Conservation (phyloP, 2,113 vertebrate genomes). For the Glaucomys volans region DNA sequence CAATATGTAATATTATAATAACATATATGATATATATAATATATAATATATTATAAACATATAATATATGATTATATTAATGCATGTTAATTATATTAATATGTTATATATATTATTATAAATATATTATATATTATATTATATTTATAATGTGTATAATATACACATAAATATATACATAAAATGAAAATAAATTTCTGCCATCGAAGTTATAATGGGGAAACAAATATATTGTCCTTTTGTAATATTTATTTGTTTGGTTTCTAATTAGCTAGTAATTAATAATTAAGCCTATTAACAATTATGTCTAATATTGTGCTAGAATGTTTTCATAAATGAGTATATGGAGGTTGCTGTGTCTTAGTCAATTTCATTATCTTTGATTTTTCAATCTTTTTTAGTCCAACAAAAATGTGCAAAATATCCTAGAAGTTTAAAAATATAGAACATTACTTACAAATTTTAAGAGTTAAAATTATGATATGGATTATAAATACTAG, state of each 20-base stretch:
- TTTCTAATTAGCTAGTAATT: constrained; percentile 22
- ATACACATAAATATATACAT: no score
- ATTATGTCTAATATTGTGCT: neutral
- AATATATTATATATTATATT: neutral
- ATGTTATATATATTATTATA: no score
- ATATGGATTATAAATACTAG: neutral
- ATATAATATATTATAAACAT: no score
- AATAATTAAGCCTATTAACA: constrained; percentile 1
- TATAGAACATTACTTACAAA: neutral
- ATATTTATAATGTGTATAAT: no score
- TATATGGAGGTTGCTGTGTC: neutral
- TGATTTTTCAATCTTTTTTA: neutral
- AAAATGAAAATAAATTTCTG: neutral
- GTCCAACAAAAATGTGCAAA: constrained; percentile 7
- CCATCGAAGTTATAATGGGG: neutral
- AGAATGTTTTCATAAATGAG: constrained; percentile 41
- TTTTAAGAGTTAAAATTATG: neutral
- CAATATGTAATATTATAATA: no score
- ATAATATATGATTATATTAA: no score
- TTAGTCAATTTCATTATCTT: neutral
- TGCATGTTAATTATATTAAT: no score
- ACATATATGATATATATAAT: no score
- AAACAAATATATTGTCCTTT: neutral
- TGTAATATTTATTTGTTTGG: neutral
- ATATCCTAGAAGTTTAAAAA: constrained; percentile 10